phyloP scores from a whole-genome alignment of 2,888 invertebrate genomes.

The Xylota segnis region DNA sequence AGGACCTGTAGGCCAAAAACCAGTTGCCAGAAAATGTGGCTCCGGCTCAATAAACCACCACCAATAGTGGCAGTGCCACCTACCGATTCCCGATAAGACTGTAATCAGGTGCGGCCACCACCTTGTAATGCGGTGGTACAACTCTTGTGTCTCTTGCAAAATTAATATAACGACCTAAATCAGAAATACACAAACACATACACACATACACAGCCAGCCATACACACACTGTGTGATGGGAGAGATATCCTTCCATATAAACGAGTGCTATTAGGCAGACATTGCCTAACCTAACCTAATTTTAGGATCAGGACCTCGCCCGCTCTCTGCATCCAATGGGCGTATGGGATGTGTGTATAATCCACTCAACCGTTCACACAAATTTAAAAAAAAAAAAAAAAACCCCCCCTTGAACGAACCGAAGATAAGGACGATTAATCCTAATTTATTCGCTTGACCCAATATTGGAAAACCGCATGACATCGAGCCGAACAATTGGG shows the following conservation, averaged over 20 bases:
- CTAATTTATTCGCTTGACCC: conserved; percentile 77
- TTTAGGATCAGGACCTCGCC: conserved; percentile 49
- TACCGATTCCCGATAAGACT: conserved; percentile 67
- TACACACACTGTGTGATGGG: conserved; percentile 11
- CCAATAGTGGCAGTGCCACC: conserved; percentile 54
- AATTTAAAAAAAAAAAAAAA: conserved; percentile 58
- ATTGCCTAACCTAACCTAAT: conserved; percentile 63
- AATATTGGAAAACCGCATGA: conserved; percentile 77
- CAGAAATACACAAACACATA: conserved; percentile 35
- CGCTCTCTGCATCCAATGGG: conserved; percentile 33
- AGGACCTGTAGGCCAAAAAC: conserved; percentile 60
- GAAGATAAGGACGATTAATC: conserved; percentile 77
- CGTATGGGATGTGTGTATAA: conserved; percentile 57
- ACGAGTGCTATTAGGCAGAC: conserved; percentile 47
- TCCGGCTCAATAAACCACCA: conserved; percentile 48
- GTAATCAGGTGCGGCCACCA: conserved; percentile 74
- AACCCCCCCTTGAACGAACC: conserved; percentile 54
- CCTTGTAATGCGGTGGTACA: conserved; percentile 60
- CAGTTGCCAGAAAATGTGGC: conserved; percentile 57
- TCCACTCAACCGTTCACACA: conserved; percentile 70
- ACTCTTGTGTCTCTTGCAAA: conserved; percentile 60
- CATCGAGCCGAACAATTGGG: conserved; percentile 75
- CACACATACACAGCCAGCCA: conserved; percentile 39
- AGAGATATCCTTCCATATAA: conserved; percentile 31
- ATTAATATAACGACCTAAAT: conserved; percentile 71